These are phyloP conservation scores for Peromyscus maniculatus DNA, from an alignment of 2,113 vertebrate genomes.

Conservation along the genomic window DNA sequence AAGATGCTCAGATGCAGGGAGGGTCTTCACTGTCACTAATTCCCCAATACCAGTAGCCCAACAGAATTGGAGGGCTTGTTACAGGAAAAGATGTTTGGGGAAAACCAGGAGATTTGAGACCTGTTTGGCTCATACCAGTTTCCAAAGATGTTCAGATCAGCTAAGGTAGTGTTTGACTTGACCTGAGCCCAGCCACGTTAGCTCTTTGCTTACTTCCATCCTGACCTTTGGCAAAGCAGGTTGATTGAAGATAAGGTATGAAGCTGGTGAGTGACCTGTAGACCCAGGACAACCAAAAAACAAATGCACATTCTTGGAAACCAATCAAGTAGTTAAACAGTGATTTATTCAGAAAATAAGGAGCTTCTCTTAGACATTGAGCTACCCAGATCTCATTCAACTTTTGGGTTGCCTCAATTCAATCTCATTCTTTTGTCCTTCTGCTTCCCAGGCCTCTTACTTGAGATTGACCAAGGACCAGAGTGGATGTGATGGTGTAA, in stretches of 20 bases:
- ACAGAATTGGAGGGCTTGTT: neutral
- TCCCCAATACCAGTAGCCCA: neutral
- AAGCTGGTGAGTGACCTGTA: neutral
- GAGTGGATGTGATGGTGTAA: neutral
- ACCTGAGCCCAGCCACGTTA: neutral
- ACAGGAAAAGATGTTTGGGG: neutral
- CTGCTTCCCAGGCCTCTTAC: neutral
- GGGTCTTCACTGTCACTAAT: neutral
- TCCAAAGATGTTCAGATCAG: neutral
- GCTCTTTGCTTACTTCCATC: neutral
- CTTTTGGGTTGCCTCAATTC: neutral
- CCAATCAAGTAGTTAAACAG: neutral
- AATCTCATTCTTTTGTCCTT: neutral
- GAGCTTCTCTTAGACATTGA: neutral
- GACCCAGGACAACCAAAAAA: neutral
- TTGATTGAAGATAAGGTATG: neutral
- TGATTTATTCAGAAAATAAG: constrained; percentile 10
- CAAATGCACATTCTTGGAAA: neutral
- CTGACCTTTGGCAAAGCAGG: neutral
- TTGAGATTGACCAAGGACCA: neutral
- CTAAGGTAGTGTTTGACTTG: neutral
- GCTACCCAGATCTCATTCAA: fast-evolving
- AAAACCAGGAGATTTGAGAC: neutral
- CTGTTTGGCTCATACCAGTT: neutral
- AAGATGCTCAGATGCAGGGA: neutral